A percentile compares a stretch with the other conserved stretches of the same genome.
phyloP scores from a whole-genome alignment of 2,113 vertebrate species.

The Coryphaenoides rupestris region DNA sequence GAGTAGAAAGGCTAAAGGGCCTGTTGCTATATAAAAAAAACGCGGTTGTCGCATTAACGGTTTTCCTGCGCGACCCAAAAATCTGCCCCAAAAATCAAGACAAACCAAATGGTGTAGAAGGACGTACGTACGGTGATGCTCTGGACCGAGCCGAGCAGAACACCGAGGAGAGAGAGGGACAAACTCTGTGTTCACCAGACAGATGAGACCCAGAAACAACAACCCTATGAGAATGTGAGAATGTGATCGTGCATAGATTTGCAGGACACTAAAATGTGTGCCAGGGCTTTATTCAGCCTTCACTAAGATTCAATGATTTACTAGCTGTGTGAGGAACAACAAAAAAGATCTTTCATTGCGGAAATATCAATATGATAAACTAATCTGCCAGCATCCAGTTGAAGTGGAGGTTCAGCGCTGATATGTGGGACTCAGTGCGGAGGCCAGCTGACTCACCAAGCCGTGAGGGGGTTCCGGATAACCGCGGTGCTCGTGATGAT shows the following conservation, averaged over 20 bases:
- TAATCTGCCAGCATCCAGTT: slow-evolving; percentile 60
- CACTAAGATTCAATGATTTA: slow-evolving; percentile 50
- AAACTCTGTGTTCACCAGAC: too few species aligned
- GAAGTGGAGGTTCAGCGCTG: slow-evolving; percentile 51
- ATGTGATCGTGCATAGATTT: slow-evolving; percentile 73
- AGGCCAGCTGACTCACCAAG: slow-evolving; percentile 36
- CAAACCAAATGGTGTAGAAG: neutral
- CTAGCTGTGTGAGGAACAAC: slow-evolving; percentile 40
- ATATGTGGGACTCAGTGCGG: slow-evolving; percentile 60
- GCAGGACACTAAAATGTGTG: slow-evolving; percentile 59
- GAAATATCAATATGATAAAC: slow-evolving; percentile 81
- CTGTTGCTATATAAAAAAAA: slow-evolving; percentile 10
- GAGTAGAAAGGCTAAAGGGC: slow-evolving; percentile 9
- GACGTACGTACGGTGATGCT: neutral
- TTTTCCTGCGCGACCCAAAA: neutral
- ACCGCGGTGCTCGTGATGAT: slow-evolving; percentile 8
- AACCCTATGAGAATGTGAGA: slow-evolving; percentile 23
- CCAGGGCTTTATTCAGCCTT: slow-evolving; percentile 64
- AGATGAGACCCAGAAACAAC: neutral
- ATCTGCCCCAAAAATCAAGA: too few species aligned
- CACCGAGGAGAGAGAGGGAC: too few species aligned
- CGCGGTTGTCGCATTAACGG: slow-evolving; percentile 15
- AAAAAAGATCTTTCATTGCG: slow-evolving; percentile 60
- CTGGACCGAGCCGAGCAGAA: too few species aligned
- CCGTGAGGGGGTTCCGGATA: slow-evolving; percentile 27